Conservation (phyloP, 2,113 vertebrate species). For the Eira barbara region DNA sequence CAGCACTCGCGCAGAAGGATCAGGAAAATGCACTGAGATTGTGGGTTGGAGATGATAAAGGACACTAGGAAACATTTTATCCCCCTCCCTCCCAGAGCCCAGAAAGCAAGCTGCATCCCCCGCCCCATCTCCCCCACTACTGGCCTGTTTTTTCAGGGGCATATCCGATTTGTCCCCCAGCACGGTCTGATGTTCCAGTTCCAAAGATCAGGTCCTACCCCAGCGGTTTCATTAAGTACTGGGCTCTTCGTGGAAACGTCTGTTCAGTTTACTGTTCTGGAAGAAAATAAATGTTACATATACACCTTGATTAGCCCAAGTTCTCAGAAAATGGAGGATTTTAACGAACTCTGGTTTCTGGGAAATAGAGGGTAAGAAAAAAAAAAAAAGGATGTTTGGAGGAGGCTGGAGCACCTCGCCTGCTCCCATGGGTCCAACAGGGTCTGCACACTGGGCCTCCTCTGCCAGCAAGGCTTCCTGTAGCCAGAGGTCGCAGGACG, state of each 20-base stretch:
- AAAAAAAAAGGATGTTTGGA: neutral
- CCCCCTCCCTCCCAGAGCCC: neutral
- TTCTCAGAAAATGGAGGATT: conserved; percentile 43
- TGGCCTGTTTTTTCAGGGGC: neutral
- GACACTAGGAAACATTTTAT: neutral
- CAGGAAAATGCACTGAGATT: neutral
- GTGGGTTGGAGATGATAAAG: neutral
- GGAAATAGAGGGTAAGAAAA: neutral
- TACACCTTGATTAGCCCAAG: conserved; percentile 51
- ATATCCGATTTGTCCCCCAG: conserved; percentile 53
- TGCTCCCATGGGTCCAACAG: neutral
- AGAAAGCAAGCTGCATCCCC: neutral
- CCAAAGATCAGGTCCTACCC: conserved; percentile 32
- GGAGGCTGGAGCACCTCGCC: neutral
- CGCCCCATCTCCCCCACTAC: neutral
- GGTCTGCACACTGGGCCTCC: rapidly evolving
- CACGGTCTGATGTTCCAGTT: conserved; percentile 37
- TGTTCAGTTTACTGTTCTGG: conserved; percentile 40
- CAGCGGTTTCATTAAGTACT: neutral
- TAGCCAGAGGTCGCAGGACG: neutral
- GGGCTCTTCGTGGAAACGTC: conserved; percentile 52
- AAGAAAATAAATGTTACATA: neutral
- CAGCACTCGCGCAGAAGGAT: neutral
- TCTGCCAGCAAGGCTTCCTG: neutral
- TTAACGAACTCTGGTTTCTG: conserved; percentile 59